Base-by-base conservation (phyloP, 2,888 invertebrate species). In the Lamellibrachia columna region DNA sequence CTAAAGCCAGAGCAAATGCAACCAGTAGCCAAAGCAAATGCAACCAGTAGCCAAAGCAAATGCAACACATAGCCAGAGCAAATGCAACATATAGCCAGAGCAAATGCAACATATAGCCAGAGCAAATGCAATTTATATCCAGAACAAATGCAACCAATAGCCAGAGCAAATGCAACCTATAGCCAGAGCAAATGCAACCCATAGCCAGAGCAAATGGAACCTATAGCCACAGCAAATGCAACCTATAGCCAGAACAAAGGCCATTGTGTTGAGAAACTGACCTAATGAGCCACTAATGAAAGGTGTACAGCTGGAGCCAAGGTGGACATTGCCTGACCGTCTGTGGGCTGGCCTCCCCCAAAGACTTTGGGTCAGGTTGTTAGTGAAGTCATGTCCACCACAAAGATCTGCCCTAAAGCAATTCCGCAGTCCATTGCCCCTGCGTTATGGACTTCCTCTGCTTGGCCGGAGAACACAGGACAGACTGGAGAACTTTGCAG, bases 251-350 rank as follows among this genome's bases (percentile, higher is more conserved):
- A 75, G 15, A 58, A 11, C 58, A 3, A 15, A 58, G 11, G 8
- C 7, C 22, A 75, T n/a, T 15, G 75, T 22, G 22, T 60, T 11
- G 22, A 75, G 75, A 75, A 75, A 6, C 6, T 75, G 75, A 75
- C 75, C 75, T 75, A 75, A 75, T 75, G 75, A 75, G 75, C 75
- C 15, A 75, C 75, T 75, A 75, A n/a, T 75, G 22, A 75, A 75
- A 75, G 22, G 22, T 75, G 11, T 6, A 75, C n/a, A 75, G 22
- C 75, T 75, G 75, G 75, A 75, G 15, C 15, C 6, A 9, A 4
- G 22, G 60, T 60, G 60, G 60, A 60, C 60, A 75, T n/a, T 75
- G 15, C 6, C 75, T 75, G 75, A 75, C 75, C 75, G 22, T 22
- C 75, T 22, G 75, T 75, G 75, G 75, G n/a, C 75, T n/a, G 6